Evolutionary conservation across 2,888 invertebrate species (phyloP).

Genomic region (Pristionchus entomophagus): DNA sequence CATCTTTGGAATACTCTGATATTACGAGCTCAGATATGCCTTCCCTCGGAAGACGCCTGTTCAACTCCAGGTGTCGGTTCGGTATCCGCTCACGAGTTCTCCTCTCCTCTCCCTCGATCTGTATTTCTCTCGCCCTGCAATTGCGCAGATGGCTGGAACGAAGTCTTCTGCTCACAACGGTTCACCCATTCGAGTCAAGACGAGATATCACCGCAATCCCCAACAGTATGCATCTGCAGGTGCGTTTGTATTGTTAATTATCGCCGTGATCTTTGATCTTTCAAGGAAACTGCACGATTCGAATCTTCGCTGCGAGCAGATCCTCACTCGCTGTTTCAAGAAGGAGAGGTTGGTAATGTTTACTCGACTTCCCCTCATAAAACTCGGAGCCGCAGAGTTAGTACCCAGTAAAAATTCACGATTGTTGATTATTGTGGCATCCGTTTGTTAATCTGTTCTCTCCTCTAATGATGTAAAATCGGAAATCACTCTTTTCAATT

Average conservation of each 20-base stretch:
- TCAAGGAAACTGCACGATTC: constrained; percentile 6
- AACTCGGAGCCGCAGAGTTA: too few relatives aligned
- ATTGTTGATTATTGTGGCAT: too few relatives aligned
- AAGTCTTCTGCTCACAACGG: constrained; percentile 8
- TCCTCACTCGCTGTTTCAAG: constrained; percentile 31
- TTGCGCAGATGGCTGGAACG: constrained; percentile 38
- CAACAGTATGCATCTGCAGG: constrained; percentile 46
- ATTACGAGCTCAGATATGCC: too few relatives aligned
- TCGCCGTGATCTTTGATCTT: not conserved
- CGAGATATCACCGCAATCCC: not conserved
- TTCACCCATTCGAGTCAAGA: not conserved
- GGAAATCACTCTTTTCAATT: too few relatives aligned
- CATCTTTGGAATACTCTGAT: too few relatives aligned
- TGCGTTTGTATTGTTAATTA: not conserved
- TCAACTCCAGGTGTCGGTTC: not conserved
- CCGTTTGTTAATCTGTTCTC: too few relatives aligned
- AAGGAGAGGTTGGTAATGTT: not conserved
- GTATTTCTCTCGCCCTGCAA: constrained; percentile 12
- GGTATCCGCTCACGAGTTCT: constrained; percentile 1
- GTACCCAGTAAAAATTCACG: too few relatives aligned
- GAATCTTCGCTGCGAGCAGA: constrained; percentile 2
- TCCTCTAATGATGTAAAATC: too few relatives aligned
- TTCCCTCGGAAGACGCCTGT: too few relatives aligned
- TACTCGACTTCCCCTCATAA: not conserved
- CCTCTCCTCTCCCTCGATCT: not conserved